Conservation (phyloP, 2,888 invertebrate genomes). For the Harpalus rufipes region DNA sequence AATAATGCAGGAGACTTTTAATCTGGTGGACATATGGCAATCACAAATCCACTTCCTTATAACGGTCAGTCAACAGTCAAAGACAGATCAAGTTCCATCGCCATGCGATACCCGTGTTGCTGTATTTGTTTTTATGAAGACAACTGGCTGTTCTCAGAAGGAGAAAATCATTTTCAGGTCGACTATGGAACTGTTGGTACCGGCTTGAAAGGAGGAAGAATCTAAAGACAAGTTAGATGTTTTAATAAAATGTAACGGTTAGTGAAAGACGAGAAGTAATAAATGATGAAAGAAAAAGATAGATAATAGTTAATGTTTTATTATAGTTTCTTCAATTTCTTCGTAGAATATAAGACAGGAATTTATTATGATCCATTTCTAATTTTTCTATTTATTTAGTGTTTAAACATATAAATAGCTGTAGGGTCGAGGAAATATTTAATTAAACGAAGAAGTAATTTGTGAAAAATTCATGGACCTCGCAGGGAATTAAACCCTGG, state of each 20-base stretch:
- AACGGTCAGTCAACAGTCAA: constrained; percentile 15
- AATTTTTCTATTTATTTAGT: too few relatives aligned
- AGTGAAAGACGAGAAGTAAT: neutral
- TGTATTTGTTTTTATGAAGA: constrained; percentile 38
- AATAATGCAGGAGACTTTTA: neutral
- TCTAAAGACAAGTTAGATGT: neutral
- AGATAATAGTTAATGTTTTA: neutral
- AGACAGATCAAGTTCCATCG: constrained; percentile 50
- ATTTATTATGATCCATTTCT: too few relatives aligned
- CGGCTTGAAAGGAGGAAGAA: neutral
- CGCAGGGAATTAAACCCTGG: too few relatives aligned
- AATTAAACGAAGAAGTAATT: too few relatives aligned
- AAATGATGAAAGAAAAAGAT: neutral
- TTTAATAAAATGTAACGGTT: constrained; percentile 48
- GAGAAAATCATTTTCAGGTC: constrained; percentile 8
- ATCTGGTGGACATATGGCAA: constrained; percentile 14
- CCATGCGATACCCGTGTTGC: constrained; percentile 34
- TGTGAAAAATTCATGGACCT: too few relatives aligned
- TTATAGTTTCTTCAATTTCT: too few relatives aligned
- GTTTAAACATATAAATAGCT: too few relatives aligned
- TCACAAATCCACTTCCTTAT: constrained; percentile 26
- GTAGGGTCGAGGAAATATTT: too few relatives aligned
- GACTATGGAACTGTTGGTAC: neutral
- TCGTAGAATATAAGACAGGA: too few relatives aligned
- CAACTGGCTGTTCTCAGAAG: constrained; percentile 18